Percentiles rank a stretch among this genome's conserved stretches.
phyloP scores from a whole-genome alignment of 2,888 invertebrate genomes.

The Perdita meconis region DNA sequence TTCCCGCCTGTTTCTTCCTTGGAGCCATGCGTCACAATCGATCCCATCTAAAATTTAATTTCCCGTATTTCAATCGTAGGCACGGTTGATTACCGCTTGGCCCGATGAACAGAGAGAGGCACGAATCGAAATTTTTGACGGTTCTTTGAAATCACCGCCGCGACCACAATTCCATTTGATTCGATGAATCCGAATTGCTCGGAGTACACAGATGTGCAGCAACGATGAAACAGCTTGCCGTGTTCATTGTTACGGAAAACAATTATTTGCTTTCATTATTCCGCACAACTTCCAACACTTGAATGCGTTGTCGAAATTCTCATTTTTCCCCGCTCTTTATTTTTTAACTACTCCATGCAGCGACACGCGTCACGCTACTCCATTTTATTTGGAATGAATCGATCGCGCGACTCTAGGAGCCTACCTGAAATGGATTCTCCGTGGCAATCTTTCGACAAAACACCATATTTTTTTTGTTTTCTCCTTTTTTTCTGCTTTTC shows the following conservation, averaged over 20 bases:
- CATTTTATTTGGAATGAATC: conserved; percentile 31
- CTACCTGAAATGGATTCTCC: conserved; percentile 32
- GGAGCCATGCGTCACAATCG: too few relatives aligned
- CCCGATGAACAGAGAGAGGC: neutral
- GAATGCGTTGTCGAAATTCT: conserved; percentile 57
- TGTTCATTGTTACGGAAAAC: conserved; percentile 64
- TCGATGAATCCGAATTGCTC: conserved; percentile 36
- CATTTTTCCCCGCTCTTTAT: conserved; percentile 13
- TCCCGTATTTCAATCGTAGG: too few relatives aligned
- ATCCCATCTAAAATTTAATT: too few relatives aligned
- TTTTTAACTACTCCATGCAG: neutral
- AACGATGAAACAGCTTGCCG: conserved; percentile 53
- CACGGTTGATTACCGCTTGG: neutral
- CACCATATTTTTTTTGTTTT: too few relatives aligned
- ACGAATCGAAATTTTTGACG: conserved; percentile 14
- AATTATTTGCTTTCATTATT: conserved; percentile 67
- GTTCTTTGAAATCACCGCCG: conserved; percentile 11
- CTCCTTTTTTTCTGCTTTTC: too few relatives aligned
- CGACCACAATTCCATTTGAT: conserved; percentile 36
- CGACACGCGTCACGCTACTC: conserved; percentile 40
- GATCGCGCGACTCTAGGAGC: conserved; percentile 29
- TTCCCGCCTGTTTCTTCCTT: too few relatives aligned
- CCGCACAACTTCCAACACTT: conserved; percentile 56
- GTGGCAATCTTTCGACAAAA: neutral
- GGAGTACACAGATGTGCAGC: conserved; percentile 36